Evolutionary conservation across 2,797 vertebrate genomes (phyloP).

Genomic region (Percopsis omiscomaycus): DNA sequence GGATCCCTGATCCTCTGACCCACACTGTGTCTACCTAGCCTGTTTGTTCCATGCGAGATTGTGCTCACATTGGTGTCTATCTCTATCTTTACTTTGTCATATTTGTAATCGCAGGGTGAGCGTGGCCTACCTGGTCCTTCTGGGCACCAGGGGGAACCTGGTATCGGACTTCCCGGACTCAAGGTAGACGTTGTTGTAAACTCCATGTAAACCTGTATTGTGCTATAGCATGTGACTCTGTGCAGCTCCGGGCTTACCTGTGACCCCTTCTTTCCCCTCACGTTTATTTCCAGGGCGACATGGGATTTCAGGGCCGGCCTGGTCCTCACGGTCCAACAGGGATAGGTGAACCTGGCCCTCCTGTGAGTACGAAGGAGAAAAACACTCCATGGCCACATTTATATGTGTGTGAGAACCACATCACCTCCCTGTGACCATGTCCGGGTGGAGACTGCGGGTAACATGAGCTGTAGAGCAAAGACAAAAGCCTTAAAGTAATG

Average conservation of each 20-base stretch:
- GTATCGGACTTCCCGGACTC: conserved; percentile 84
- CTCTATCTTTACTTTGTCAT: conserved; percentile 4
- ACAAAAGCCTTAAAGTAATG: not conserved
- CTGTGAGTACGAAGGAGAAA: conserved; percentile 74
- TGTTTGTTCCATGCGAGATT: no score
- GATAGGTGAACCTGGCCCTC: conserved; percentile 82
- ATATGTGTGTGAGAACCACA: not conserved
- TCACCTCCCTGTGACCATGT: not conserved
- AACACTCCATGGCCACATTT: conserved; percentile 1
- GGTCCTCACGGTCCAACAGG: conserved; percentile 85
- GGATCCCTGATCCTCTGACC: no score
- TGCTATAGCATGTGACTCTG: not conserved
- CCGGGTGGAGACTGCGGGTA: not conserved
- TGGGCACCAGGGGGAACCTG: conserved; percentile 87
- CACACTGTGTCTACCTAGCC: no score
- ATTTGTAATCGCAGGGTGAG: conserved; percentile 80
- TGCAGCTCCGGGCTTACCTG: not conserved
- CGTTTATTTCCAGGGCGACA: conserved; percentile 80
- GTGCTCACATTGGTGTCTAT: not conserved
- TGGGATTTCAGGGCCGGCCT: conserved; percentile 81
- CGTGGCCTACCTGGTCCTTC: conserved; percentile 80
- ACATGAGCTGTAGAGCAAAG: conserved; percentile 15
- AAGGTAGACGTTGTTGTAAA: conserved; percentile 74
- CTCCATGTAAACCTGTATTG: not conserved
- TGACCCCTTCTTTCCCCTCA: not conserved